phyloP scores from a whole-genome alignment of 2,113 vertebrate species.

The Penelope pileata region DNA sequence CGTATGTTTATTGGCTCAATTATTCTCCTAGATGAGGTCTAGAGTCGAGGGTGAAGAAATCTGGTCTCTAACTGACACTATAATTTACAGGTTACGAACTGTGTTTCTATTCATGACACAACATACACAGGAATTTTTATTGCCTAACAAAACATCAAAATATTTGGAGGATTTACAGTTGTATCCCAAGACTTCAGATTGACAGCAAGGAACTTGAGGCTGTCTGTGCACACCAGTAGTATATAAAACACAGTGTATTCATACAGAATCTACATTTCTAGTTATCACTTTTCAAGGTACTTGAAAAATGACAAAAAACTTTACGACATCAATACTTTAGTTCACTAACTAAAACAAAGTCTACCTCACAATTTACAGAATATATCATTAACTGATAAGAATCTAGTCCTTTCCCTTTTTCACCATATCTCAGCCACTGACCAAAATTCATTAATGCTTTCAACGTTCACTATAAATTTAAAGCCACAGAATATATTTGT shows the following conservation, averaged over 20 bases:
- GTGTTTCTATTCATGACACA: not conserved
- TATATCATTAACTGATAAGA: not conserved
- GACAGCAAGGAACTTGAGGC: not conserved
- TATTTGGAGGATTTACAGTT: constrained; percentile 14
- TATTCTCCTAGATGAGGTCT: not conserved
- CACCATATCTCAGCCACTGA: not conserved
- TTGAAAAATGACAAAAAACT: not conserved
- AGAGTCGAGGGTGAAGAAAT: not conserved
- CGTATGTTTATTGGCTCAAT: not conserved
- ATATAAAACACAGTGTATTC: not conserved
- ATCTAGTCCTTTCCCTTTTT: not conserved
- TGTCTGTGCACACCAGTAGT: not conserved
- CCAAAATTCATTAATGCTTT: not conserved
- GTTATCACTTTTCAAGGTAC: not conserved
- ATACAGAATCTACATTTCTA: not conserved
- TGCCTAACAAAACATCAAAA: not conserved
- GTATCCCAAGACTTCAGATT: not conserved
- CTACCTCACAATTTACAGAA: not conserved
- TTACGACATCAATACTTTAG: not conserved
- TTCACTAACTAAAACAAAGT: not conserved
- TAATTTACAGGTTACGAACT: not conserved
- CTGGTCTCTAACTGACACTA: not conserved
- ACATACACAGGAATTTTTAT: not conserved
- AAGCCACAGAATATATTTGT: not conserved
- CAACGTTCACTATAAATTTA: not conserved